These are phyloP conservation scores for Neria commutata DNA, from an alignment of 2,888 invertebrate genomes.

Conservation along the genomic window DNA sequence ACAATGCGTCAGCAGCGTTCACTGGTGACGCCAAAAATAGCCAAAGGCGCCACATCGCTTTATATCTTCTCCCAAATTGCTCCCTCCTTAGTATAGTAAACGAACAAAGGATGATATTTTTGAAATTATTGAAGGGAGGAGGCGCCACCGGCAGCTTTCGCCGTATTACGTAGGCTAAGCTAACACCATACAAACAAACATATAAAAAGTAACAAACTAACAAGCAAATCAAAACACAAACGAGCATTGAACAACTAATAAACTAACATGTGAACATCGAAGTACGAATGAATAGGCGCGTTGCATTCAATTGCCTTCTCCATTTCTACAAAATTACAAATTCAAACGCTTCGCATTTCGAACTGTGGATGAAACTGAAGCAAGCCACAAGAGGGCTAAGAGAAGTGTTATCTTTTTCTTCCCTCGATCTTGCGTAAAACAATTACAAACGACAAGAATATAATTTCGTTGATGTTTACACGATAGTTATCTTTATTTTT, in stretches of 20 bases:
- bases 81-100: conserved; percentile 19
- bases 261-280: no score
- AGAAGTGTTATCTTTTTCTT: no score
- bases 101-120: conserved; percentile 17
- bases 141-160: no score
- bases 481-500: no score
- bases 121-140: conserved; percentile 13
- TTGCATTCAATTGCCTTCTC: not conserved
- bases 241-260: not conserved
- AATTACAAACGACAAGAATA: no score
- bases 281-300: no score
- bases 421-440: no score
- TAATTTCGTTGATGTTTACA: no score
- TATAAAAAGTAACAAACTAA: not conserved
- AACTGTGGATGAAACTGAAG: no score
- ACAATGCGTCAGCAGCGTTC: not conserved
- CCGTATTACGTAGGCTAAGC: not conserved
- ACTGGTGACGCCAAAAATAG: conserved; percentile 6
- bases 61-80: conserved; percentile 17
- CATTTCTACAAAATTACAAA: no score
- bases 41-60: conserved; percentile 9
- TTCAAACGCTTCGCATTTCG: no score
- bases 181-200: not conserved
- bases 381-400: no score
- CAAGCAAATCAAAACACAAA: not conserved